Base-by-base conservation (phyloP, 92 coral and sea anemone genomes). In the Porites lobata region DNA sequence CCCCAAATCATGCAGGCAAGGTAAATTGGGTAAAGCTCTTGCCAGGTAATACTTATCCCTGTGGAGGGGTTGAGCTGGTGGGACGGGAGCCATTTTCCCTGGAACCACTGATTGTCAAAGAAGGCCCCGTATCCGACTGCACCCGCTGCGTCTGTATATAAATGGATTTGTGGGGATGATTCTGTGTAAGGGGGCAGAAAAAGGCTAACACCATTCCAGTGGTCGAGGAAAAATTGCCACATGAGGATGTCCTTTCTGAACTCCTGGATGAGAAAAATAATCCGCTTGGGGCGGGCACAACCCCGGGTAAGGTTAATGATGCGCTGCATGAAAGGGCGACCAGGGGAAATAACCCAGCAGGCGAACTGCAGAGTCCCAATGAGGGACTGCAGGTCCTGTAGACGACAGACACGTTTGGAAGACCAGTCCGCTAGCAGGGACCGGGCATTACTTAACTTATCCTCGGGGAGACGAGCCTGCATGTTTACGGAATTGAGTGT, bases 181-280 rank as follows among this genome's bases (percentile, higher is more conserved):
- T 22, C 24, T 22, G 24, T 22, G 24, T 22, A 22, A 22, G 24
- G 24, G 24, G 24, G 24, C 24, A 22, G 24, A 22, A 22, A 22
- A 22, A 22, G 24, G 24, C 24, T 22, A 22, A 22, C 24, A 22
- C 24, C 24, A 22, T 22, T 22, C 24, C 90, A 89, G 32, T 85
- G 72, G 26, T 32, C 22, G 15, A 93, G 72, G 64, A 93, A 93
- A 7, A 63, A 21, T 65, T 93, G 84, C 96, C 96, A 86, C 93
- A 93, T 90, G 12, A 57, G 52, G 7, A 88, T 86, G 47, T 92
- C 95, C 56, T 87, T 84, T 51, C 72, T 83, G 74, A 92, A 84
- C 8, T 92, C 95, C 0, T 57, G 15, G 63, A 11, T 82, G n/a
- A 92, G 71, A 68, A 59, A 7, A 75, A 50, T 6, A 50, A 19